phyloP scores from a whole-genome alignment of 2,888 invertebrate genomes.

The Drosophila robusta region DNA sequence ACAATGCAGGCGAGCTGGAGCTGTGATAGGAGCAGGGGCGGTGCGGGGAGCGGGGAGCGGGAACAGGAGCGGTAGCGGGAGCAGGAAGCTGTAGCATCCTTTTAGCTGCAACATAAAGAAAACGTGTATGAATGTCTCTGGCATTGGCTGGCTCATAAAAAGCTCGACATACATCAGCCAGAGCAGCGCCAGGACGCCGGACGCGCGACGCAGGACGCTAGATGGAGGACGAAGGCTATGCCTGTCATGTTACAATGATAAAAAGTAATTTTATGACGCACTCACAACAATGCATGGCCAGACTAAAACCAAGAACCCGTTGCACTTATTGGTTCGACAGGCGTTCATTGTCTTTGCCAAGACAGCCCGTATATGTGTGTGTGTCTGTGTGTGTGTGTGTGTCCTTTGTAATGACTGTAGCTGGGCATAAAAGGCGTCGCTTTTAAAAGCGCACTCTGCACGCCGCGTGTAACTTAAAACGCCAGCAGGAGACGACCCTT shows the following conservation, averaged over 20 bases:
- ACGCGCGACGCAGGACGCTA: slow-evolving; percentile 9
- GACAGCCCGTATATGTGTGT: slow-evolving; percentile 19
- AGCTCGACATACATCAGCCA: slow-evolving; percentile 53
- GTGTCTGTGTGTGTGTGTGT: slow-evolving; percentile 13
- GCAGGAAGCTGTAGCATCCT: slow-evolving; percentile 56
- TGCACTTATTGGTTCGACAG: slow-evolving; percentile 69
- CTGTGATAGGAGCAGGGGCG: neutral
- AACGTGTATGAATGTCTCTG: slow-evolving; percentile 71
- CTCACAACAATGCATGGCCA: slow-evolving; percentile 57
- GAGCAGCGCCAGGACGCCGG: slow-evolving; percentile 11
- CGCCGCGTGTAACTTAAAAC: slow-evolving; percentile 60
- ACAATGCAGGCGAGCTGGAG: slow-evolving; percentile 54
- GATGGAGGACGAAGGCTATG: slow-evolving; percentile 21
- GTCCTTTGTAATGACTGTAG: slow-evolving; percentile 64
- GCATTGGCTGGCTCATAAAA: slow-evolving; percentile 73
- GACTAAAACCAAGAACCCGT: slow-evolving; percentile 27
- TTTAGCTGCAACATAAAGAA: slow-evolving; percentile 73
- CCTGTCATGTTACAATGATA: slow-evolving; percentile 80
- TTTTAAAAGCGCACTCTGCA: slow-evolving; percentile 61
- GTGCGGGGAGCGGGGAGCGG: neutral
- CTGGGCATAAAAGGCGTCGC: slow-evolving; percentile 64
- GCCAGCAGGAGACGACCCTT: slow-evolving; percentile 6
- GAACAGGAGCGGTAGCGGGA: neutral
- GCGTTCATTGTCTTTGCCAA: slow-evolving; percentile 64
- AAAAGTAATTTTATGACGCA: slow-evolving; percentile 83